Evolutionary conservation across 2,113 vertebrate genomes (phyloP).

Genomic region (Cygnus buccinator): DNA sequence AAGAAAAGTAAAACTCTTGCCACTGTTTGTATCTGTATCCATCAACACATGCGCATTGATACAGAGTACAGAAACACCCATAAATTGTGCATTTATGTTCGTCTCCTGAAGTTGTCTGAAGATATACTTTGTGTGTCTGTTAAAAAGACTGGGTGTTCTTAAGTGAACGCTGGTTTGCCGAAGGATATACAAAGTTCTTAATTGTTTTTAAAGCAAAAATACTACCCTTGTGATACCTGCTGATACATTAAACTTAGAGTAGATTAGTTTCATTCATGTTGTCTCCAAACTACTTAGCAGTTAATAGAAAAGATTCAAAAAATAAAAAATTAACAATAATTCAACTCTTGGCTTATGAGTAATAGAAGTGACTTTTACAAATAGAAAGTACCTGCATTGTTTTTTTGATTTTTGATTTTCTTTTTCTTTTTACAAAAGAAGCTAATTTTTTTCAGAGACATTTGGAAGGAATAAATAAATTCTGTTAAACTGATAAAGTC

Average conservation of each 20-base stretch:
- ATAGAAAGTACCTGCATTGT: background rate
- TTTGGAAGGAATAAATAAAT: background rate
- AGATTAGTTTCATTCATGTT: background rate
- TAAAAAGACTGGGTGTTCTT: background rate
- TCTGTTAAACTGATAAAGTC: background rate
- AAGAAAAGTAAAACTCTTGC: background rate
- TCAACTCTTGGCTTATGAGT: background rate
- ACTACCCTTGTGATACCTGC: background rate
- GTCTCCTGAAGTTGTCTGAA: background rate
- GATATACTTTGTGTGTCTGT: background rate
- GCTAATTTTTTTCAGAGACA: background rate
- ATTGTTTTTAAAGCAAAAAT: background rate
- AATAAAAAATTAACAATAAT: background rate
- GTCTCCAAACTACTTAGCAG: background rate
- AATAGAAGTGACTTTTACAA: background rate
- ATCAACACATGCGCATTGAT: background rate
- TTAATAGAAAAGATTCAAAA: background rate
- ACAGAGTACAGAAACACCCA: background rate
- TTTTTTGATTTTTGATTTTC: background rate
- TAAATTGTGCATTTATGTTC: background rate
- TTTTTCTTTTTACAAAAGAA: background rate
- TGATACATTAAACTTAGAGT: background rate
- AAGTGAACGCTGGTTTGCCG: background rate
- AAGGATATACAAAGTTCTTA: background rate
- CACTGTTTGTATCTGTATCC: background rate